These are phyloP conservation scores for Pelobates fuscus DNA, from an alignment of 2,113 vertebrate species.

Conservation along the genomic window DNA sequence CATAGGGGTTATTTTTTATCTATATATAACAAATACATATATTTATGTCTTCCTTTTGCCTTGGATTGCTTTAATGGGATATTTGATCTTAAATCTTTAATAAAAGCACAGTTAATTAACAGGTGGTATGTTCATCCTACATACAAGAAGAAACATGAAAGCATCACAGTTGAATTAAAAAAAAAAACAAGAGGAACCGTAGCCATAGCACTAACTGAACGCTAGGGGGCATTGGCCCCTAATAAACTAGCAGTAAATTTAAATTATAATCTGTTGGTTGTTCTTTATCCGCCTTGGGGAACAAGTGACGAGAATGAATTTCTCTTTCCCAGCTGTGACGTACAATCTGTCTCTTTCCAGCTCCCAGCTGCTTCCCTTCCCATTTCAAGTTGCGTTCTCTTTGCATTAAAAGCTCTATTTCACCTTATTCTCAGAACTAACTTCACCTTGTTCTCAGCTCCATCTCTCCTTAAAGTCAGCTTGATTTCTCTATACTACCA, in stretches of 20 bases:
- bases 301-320: constrained; percentile 32
- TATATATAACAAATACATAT: too few species aligned
- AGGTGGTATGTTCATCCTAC: too few species aligned
- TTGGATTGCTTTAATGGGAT: too few species aligned
- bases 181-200: too few species aligned
- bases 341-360: constrained; percentile 37
- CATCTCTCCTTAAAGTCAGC: not conserved
- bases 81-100: too few species aligned
- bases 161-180: too few species aligned
- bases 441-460: not conserved
- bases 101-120: too few species aligned
- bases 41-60: too few species aligned
- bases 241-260: not conserved
- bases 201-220: not conserved
- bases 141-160: too few species aligned
- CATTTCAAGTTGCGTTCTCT: not conserved
- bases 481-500: not conserved
- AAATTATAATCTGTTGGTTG: constrained; percentile 22
- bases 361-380: constrained; percentile 23
- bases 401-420: constrained; percentile 3
- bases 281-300: constrained; percentile 37
- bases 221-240: constrained; percentile 18
- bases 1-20: too few species aligned
- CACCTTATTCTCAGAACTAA: not conserved
- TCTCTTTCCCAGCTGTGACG: constrained; percentile 39